Evolutionary conservation across 2,797 vertebrate genomes (phyloP).

Genomic region (Chanos chanos): DNA sequence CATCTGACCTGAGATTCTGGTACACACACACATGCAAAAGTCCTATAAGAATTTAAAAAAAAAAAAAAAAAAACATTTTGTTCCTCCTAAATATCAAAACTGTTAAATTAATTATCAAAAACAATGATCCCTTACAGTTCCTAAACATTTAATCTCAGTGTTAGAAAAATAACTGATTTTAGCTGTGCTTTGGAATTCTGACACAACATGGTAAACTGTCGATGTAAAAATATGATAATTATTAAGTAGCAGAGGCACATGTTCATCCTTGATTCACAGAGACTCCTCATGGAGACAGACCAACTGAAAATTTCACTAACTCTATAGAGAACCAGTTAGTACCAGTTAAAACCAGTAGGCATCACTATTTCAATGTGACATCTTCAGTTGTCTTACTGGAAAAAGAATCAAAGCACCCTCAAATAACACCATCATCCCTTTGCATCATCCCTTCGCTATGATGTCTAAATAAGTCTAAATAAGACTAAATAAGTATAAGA

Average conservation of each 20-base stretch:
- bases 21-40: constrained; percentile 21
- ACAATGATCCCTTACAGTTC: constrained; percentile 13
- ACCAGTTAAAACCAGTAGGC: constrained; percentile 20
- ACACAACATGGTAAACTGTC: neutral
- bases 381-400: constrained; percentile 16
- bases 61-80: constrained; percentile 8
- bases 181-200: neutral
- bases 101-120: neutral
- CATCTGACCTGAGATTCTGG: constrained; percentile 59
- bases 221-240: neutral
- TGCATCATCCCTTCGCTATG: no score
- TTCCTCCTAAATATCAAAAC: constrained; percentile 6
- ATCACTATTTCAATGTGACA: constrained; percentile 51
- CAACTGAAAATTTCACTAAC: no score
- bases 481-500: no score
- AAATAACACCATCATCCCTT: no score
- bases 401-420: no score
- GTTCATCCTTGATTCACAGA: neutral
- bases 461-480: no score
- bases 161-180: neutral
- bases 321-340: neutral
- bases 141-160: neutral
- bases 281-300: no score
- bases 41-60: neutral
- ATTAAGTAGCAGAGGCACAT: neutral